Evolutionary conservation across 92 coral and sea anemone species (phyloP).

Genomic region (Metridium senile): DNA sequence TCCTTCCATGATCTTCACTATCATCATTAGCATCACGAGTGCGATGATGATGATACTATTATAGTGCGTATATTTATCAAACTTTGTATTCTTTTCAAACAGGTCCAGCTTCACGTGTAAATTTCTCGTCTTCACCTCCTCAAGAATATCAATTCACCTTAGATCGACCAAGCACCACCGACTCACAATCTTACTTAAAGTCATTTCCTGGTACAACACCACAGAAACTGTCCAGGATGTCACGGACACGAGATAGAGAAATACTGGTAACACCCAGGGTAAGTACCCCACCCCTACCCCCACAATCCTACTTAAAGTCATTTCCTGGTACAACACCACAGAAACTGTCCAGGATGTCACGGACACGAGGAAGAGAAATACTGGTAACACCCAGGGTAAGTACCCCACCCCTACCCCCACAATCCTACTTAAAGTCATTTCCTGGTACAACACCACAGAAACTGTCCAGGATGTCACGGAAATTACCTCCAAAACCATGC

Average conservation of each 20-base stretch:
- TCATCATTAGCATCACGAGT: too few relatives aligned
- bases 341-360: slow-evolving; percentile 73
- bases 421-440: slow-evolving; percentile 24
- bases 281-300: slow-evolving; percentile 2
- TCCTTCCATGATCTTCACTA: too few relatives aligned
- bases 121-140: slow-evolving; percentile 28
- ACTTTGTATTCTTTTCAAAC: neutral
- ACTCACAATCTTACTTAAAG: slow-evolving; percentile 23
- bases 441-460: slow-evolving; percentile 78
- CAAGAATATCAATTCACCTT: slow-evolving; percentile 9
- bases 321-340: slow-evolving; percentile 76
- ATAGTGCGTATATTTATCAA: neutral
- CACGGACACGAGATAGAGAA: slow-evolving; percentile 54
- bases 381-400: slow-evolving; percentile 82
- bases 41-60: neutral
- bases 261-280: slow-evolving; percentile 86
- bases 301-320: slow-evolving; percentile 16
- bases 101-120: slow-evolving; percentile 26
- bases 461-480: slow-evolving; percentile 67
- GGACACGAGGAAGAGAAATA: slow-evolving; percentile 54
- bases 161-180: slow-evolving; percentile 41
- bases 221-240: slow-evolving; percentile 72
- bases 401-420: neutral
- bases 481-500: neutral
- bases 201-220: slow-evolving; percentile 72